These are phyloP conservation scores for Leptocoma aspasia DNA, from an alignment of 2,113 vertebrate genomes.

Conservation along the genomic window DNA sequence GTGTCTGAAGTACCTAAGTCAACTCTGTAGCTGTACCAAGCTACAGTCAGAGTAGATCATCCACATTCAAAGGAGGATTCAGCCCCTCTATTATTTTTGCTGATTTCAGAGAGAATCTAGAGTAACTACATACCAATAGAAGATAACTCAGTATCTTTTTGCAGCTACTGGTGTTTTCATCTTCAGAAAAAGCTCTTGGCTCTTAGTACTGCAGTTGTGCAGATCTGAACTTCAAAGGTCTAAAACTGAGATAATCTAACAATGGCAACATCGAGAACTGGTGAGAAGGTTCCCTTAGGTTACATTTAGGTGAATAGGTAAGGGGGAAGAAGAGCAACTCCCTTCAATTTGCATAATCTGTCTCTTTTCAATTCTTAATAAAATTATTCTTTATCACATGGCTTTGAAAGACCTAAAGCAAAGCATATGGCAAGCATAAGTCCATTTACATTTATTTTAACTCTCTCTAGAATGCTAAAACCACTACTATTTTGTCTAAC, in stretches of 20 bases:
- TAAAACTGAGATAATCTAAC: neutral
- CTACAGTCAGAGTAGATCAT: neutral
- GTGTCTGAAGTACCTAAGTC: neutral
- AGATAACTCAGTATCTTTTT: neutral
- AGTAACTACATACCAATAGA: neutral
- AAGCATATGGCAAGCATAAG: neutral
- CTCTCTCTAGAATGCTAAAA: neutral
- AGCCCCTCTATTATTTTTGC: neutral
- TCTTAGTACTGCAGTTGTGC: neutral
- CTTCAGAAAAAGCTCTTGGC: neutral
- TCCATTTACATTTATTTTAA: neutral
- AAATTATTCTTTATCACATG: neutral
- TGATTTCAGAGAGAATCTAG: neutral
- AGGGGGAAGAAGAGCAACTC: neutral
- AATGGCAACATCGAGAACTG: neutral
- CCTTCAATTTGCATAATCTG: neutral
- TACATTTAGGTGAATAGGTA: neutral
- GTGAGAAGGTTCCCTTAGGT: neutral
- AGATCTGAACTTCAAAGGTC: neutral
- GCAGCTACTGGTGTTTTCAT: neutral
- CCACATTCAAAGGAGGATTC: neutral
- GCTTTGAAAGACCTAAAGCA: neutral
- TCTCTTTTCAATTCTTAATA: neutral
- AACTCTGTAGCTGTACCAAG: neutral
- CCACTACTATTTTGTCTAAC: neutral